phyloP scores from a whole-genome alignment of 2,888 invertebrate genomes.

The Calliscelio sp. region DNA sequence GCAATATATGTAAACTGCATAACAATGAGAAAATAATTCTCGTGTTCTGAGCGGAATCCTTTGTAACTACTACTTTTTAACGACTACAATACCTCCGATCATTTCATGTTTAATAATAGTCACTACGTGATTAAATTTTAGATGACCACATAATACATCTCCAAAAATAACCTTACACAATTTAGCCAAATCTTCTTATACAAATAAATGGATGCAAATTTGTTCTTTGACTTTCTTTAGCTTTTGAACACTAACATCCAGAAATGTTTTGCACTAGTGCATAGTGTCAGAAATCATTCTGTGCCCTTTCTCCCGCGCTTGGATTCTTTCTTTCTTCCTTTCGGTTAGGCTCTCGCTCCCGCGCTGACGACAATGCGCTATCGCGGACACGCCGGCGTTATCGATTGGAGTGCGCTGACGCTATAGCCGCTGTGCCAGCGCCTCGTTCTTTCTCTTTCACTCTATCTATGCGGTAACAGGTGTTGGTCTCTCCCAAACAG shows the following conservation, averaged over 20 bases:
- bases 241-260: constrained; percentile 33
- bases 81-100: no score
- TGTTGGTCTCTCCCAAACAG: constrained; percentile 75
- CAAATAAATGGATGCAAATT: no score
- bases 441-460: constrained; percentile 78
- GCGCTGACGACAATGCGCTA: constrained; percentile 78
- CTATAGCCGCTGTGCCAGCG: constrained; percentile 75
- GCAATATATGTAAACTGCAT: constrained; percentile 56
- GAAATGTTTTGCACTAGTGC: constrained; percentile 48
- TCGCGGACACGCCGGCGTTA: constrained; percentile 82
- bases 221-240: no score
- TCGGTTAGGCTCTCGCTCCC: constrained; percentile 52
- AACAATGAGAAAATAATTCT: constrained; percentile 54
- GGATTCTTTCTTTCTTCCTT: constrained; percentile 47
- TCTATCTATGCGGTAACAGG: constrained; percentile 79
- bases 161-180: no score
- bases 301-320: constrained; percentile 51
- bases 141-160: no score
- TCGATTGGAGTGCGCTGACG: constrained; percentile 82
- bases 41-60: constrained; percentile 2
- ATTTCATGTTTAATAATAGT: no score
- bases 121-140: no score
- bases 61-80: constrained; percentile 29
- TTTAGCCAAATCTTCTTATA: no score
- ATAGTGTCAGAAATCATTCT: constrained; percentile 63